Conservation (phyloP, 2,888 invertebrate species). For the Caenorhabditis sp. region DNA sequence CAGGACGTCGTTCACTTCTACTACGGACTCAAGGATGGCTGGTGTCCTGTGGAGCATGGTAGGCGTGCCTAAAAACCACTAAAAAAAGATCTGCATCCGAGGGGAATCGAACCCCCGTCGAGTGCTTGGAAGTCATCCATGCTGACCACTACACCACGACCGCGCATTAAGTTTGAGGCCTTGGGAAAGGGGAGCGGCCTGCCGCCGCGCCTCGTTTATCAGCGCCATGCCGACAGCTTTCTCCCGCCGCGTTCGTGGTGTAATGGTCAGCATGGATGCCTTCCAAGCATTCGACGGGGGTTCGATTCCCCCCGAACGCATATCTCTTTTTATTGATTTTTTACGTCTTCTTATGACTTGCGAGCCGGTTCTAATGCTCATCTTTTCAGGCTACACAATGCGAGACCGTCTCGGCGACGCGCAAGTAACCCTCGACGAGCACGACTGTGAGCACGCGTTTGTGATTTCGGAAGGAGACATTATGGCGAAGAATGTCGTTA, state of each 20-base stretch:
- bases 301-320: conserved; percentile 68
- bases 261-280: conserved; percentile 76
- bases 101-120: conserved; percentile 78
- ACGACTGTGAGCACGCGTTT: conserved; percentile 78
- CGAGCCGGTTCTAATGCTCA: too few species aligned
- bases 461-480: conserved; percentile 76
- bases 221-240: too few species aligned
- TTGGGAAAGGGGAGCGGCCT: too few species aligned
- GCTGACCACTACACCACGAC: conserved; percentile 78
- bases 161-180: conserved; percentile 58
- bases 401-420: conserved; percentile 58
- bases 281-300: conserved; percentile 76
- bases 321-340: background rate
- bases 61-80: too few species aligned
- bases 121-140: conserved; percentile 79
- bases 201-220: too few species aligned
- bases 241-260: conserved; percentile 72
- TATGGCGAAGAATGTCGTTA: conserved; percentile 73
- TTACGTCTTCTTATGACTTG: background rate
- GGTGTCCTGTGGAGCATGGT: conserved; percentile 76
- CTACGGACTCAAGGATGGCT: conserved; percentile 76
- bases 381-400: conserved; percentile 67
- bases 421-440: conserved; percentile 74
- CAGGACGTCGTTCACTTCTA: conserved; percentile 70
- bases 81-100: conserved; percentile 70